phyloP scores from a whole-genome alignment of 2,888 invertebrate genomes.

The Anodontia alba region DNA sequence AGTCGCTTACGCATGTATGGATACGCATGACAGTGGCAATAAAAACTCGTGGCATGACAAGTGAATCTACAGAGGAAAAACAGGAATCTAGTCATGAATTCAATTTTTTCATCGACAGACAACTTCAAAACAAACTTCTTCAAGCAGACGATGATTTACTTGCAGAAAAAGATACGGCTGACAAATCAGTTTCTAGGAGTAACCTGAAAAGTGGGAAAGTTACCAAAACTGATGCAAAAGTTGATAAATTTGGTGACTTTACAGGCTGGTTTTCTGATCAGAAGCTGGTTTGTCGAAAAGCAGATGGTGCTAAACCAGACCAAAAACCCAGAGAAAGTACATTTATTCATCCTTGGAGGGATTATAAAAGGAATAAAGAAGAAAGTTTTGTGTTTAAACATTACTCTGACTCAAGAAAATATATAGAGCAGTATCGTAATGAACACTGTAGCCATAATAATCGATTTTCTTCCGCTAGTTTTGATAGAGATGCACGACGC shows the following conservation, averaged over 20 bases:
- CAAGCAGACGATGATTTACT: constrained; percentile 69
- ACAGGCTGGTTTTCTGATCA: constrained; percentile 73
- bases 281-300: constrained; percentile 66
- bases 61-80: constrained; percentile 38
- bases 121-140: constrained; percentile 72
- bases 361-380: constrained; percentile 57
- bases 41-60: constrained; percentile 35
- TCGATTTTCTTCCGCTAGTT: constrained; percentile 36
- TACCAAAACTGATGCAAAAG: constrained; percentile 39
- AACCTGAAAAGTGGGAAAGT: constrained; percentile 42
- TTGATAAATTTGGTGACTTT: constrained; percentile 42
- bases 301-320: constrained; percentile 51
- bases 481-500: constrained; percentile 5
- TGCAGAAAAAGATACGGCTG: constrained; percentile 48
- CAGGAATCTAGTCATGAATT: constrained; percentile 59
- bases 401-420: constrained; percentile 63
- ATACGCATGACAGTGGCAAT: constrained; percentile 9
- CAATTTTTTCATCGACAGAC: constrained; percentile 67
- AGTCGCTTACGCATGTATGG: not conserved
- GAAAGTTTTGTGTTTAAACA: constrained; percentile 70
- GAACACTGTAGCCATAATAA: constrained; percentile 54
- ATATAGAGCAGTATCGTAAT: constrained; percentile 73
- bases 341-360: constrained; percentile 65
- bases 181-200: constrained; percentile 40
- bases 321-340: constrained; percentile 37